Conservation (phyloP, 2,113 vertebrate species). For the Felis catus region DNA sequence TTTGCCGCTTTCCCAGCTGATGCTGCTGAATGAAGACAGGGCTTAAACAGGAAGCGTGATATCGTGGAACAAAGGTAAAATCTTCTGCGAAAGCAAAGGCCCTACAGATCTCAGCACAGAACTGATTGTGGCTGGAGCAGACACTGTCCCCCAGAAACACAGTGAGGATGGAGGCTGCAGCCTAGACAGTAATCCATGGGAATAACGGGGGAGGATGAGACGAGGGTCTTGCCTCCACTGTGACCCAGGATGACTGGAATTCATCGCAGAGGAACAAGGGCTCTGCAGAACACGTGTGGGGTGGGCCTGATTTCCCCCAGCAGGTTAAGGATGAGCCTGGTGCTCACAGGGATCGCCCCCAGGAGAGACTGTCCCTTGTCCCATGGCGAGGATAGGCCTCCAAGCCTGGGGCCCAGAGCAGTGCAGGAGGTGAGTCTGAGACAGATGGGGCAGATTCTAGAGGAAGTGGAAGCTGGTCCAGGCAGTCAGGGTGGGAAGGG, state of each 20-base stretch:
- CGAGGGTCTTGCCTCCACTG: not conserved
- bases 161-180: not conserved
- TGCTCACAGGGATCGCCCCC: not conserved
- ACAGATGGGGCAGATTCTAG: not conserved
- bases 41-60: not conserved
- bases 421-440: not conserved
- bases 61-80: not conserved
- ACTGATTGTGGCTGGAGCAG: rapidly evolving
- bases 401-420: not conserved
- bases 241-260: not conserved
- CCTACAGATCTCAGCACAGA: not conserved
- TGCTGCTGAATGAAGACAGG: not conserved
- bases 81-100: not conserved
- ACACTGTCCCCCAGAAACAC: not conserved
- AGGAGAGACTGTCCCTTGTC: not conserved
- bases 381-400: not conserved
- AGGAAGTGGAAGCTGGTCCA: not conserved
- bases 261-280: not conserved
- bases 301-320: not conserved
- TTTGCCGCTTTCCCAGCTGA: not conserved
- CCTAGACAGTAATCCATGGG: not conserved
- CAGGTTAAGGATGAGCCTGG: not conserved
- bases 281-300: not conserved
- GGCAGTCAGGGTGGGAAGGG: not conserved
- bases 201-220: not conserved